Evolutionary conservation across 2,797 vertebrate genomes (phyloP).

Genomic region (Acanthurus lineatus): DNA sequence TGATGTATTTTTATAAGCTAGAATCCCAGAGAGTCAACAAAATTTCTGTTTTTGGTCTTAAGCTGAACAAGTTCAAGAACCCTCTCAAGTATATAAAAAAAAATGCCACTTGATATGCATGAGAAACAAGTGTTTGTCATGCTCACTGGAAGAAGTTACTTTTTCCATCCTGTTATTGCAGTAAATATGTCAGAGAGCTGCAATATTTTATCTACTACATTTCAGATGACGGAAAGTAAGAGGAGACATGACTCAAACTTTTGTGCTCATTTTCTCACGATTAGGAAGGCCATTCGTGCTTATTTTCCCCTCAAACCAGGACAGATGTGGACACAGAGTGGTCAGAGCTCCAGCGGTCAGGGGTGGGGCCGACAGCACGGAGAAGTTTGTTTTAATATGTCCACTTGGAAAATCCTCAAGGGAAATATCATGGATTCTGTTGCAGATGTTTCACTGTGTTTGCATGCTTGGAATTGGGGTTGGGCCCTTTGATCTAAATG

Average conservation of each 20-base stretch:
- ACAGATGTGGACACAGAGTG: slow-evolving; percentile 71
- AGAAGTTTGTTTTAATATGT: slow-evolving; percentile 80
- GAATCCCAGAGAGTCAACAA: too few relatives aligned
- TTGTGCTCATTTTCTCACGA: slow-evolving; percentile 55
- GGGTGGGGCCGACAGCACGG: slow-evolving; percentile 67
- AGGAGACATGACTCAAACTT: not conserved
- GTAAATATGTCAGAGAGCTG: slow-evolving; percentile 35
- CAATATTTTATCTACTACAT: slow-evolving; percentile 14
- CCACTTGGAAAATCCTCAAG: slow-evolving; percentile 69
- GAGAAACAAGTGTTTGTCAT: slow-evolving; percentile 37
- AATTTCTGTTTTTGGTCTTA: too few relatives aligned
- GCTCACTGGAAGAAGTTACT: slow-evolving; percentile 13
- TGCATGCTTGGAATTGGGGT: slow-evolving; percentile 79
- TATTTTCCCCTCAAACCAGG: slow-evolving; percentile 57
- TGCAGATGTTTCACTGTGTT: slow-evolving; percentile 83
- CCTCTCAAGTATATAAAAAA: slow-evolving; percentile 21
- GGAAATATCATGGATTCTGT: slow-evolving; percentile 74
- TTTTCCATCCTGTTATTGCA: slow-evolving; percentile 4
- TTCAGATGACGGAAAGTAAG: slow-evolving; percentile 6
- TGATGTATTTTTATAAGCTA: too few relatives aligned
- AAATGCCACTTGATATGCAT: slow-evolving; percentile 34
- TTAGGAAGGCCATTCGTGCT: slow-evolving; percentile 39
- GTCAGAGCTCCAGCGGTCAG: slow-evolving; percentile 71
- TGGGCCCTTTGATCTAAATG: slow-evolving; percentile 84
- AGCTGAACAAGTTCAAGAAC: too few relatives aligned